Base-by-base conservation (phyloP, 2,888 invertebrate genomes). In the Lissocephala sabroskyi region DNA sequence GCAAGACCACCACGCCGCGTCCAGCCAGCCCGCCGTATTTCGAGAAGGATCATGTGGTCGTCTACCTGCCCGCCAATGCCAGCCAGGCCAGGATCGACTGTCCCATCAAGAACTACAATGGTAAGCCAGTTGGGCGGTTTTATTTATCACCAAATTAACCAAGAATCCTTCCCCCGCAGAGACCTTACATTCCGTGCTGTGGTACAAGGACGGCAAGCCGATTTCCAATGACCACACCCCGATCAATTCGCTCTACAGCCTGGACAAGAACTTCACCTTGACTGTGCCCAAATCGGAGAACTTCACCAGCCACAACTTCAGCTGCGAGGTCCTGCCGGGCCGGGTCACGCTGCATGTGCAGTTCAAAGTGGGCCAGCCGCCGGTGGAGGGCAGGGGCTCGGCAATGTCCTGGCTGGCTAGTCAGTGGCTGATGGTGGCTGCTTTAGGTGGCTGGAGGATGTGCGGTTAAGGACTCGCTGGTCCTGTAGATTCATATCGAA, bases 31-130 rank as follows among this genome's bases (percentile, higher is more conserved):
- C 37, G 23, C 67, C 68, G 2, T 75, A 47, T 19, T 70, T 70
- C 18, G 62, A 64, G n/a, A 50, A 67, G 41, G 40, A 43, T 0
- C 37, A 54, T 9, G 45, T 36, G 6, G 23, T 50, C 7, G 14
- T 60, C 6, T 56, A 64, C 36, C 58, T 60, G 17, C 36, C 42
- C 0, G 13, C 37, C 1, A 67, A 60, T 40, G 51, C 40, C 7
- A 56, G 39, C 19, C 33, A 30, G 1, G 65, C 58, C 0, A 71
- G 58, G 26, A 28, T 70, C 17, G 62, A 71, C 1, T 70, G 68
- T 16, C 68, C 68, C 3, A 73, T 67, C 0, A 58, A 60, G 40
- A 75, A 75, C 19, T 75, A 56, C 29, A 49, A 71, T 30, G 44
- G 68, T 70, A 51, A 49, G 49, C 23, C 7, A 23, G 4, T 23